Percentiles rank a stretch among this genome's conserved stretches.
Evolutionary conservation across 2,113 vertebrate species (phyloP).

Genomic region (Desmodus rotundus): DNA sequence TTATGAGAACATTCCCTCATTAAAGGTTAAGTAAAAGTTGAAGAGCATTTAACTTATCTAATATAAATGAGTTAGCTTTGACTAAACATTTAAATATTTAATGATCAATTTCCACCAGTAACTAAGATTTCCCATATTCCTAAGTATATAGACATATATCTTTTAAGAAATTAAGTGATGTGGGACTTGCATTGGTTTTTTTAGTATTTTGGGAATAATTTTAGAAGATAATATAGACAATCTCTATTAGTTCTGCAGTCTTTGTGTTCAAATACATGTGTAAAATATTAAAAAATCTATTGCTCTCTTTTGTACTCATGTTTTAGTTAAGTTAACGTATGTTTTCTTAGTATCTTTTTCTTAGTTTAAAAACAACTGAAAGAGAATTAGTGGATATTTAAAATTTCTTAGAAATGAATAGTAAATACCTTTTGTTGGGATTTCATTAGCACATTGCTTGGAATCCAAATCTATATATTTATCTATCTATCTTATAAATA

Average conservation of each 20-base stretch:
- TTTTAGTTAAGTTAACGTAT: neutral
- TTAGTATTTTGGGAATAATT: neutral
- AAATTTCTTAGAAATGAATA: slow-evolving; percentile 6
- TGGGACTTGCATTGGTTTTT: neutral
- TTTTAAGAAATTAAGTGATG: neutral
- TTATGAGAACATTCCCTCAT: slow-evolving; percentile 48
- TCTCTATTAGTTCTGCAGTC: neutral
- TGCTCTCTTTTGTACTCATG: neutral
- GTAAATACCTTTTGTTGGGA: neutral
- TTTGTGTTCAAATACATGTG: neutral
- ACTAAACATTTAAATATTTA: slow-evolving; percentile 42
- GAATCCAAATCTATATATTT: neutral
- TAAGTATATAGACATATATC: neutral
- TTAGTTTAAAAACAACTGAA: slow-evolving; percentile 31
- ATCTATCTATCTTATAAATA: neutral
- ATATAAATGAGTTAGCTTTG: slow-evolving; percentile 43
- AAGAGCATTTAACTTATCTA: slow-evolving; percentile 43
- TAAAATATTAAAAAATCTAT: slow-evolving; percentile 19
- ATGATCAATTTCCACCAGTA: neutral
- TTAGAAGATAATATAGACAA: neutral
- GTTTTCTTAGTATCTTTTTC: neutral
- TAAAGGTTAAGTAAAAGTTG: slow-evolving; percentile 67
- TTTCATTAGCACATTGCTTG: neutral
- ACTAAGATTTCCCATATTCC: neutral
- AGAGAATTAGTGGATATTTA: neutral